Evolutionary conservation across 2,888 invertebrate genomes (phyloP).

Genomic region (Rhyacophila evoluta): DNA sequence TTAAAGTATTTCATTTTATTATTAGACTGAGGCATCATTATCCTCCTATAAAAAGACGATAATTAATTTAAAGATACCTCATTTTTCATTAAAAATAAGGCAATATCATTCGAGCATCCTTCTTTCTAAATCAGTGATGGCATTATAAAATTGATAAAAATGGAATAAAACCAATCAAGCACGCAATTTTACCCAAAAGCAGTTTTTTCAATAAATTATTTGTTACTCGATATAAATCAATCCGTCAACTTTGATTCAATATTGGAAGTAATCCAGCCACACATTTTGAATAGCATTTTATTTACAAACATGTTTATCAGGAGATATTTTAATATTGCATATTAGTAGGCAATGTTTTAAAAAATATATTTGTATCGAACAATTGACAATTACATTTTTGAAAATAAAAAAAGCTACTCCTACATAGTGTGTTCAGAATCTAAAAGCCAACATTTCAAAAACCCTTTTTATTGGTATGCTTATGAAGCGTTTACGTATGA

Average conservation of each 20-base stretch:
- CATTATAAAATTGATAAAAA: neutral
- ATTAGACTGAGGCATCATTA: neutral
- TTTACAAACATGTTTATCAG: neutral
- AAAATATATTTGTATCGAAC: neutral
- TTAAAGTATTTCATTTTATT: neutral
- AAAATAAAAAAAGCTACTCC: too few relatives aligned
- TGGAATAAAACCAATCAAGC: neutral
- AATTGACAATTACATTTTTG: too few relatives aligned
- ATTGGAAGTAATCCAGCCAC: conserved; percentile 11
- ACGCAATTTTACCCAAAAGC: neutral
- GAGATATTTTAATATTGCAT: conserved; percentile 3
- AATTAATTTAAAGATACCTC: conserved; percentile 6
- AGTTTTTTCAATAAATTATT: neutral
- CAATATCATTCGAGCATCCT: neutral
- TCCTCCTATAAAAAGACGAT: neutral
- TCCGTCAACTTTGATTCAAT: neutral
- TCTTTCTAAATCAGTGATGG: neutral
- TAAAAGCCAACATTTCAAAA: too few relatives aligned
- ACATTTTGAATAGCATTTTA: conserved; percentile 13
- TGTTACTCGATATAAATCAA: neutral
- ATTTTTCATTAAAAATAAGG: conserved; percentile 24
- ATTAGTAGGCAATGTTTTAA: neutral
- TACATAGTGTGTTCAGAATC: too few relatives aligned
- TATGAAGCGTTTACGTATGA: too few relatives aligned
- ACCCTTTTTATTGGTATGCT: too few relatives aligned